Percentiles rank a stretch among this genome's conserved stretches.
Evolutionary conservation across 2,797 vertebrate species (phyloP).

Genomic region (Valencia hispanica): DNA sequence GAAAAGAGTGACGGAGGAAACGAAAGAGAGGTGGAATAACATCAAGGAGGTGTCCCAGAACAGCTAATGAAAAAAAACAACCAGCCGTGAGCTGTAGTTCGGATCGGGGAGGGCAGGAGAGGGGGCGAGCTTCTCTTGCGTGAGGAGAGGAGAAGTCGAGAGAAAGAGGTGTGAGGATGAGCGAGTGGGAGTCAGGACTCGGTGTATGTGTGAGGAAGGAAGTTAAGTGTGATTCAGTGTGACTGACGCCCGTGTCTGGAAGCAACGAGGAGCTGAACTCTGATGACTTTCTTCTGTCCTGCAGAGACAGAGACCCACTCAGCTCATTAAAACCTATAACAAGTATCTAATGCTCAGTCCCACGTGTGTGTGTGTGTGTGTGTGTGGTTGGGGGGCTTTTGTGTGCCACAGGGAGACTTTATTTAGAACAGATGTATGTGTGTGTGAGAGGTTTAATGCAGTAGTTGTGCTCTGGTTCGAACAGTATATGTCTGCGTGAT

Average conservation of each 20-base stretch:
- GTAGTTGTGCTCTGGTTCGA: conserved; percentile 10
- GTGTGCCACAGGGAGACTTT: conserved; percentile 26
- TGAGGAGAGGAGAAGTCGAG: conserved; percentile 21
- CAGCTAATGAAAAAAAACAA: conserved; percentile 6
- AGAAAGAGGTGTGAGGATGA: conserved; percentile 59
- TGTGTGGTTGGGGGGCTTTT: conserved; percentile 15
- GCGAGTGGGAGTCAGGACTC: conserved; percentile 52
- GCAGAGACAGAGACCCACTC: conserved; percentile 66
- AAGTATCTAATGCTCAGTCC: conserved; percentile 48
- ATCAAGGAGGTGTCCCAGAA: conserved; percentile 31
- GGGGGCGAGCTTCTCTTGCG: conserved; percentile 19
- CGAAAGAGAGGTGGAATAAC: conserved; percentile 24
- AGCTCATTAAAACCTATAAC: conserved; percentile 75
- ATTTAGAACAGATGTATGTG: conserved; percentile 11
- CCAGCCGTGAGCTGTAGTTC: conserved; percentile 14
- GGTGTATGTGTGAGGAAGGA: conserved; percentile 60
- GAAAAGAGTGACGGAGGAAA: background rate
- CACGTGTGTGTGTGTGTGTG: conserved; percentile 15
- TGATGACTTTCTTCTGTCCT: conserved; percentile 71
- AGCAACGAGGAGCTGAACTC: conserved; percentile 64
- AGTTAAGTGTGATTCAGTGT: conserved; percentile 69
- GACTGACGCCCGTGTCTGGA: conserved; percentile 62
- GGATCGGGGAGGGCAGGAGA: conserved; percentile 6
- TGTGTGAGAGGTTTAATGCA: background rate
- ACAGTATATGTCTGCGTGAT: conserved; percentile 15